Conservation (phyloP, 2,888 invertebrate species). For the Chironomus tentans region DNA sequence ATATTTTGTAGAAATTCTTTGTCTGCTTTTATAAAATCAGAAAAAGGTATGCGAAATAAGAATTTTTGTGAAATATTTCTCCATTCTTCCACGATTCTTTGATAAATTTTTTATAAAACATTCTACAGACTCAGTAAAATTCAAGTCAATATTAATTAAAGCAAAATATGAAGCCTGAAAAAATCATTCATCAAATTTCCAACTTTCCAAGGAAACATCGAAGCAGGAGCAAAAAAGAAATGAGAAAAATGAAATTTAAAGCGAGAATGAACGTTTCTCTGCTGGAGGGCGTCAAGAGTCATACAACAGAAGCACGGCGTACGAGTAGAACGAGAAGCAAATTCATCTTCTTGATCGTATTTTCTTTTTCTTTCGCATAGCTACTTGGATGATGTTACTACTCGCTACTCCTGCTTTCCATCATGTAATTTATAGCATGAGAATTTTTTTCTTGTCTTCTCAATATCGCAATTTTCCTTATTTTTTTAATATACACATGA, state of each 20-base stretch:
- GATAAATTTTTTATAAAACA: no score
- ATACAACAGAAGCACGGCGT: neutral
- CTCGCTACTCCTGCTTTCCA: neutral
- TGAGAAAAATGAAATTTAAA: neutral
- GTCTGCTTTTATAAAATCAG: no score
- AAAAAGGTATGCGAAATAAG: no score
- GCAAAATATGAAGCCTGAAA: neutral
- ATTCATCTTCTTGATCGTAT: conserved; percentile 17
- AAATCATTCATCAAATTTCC: neutral
- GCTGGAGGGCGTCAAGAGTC: conserved; percentile 14
- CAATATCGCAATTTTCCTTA: conserved; percentile 5
- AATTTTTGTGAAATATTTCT: no score
- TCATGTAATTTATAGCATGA: conserved; percentile 25
- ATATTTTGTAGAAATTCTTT: no score
- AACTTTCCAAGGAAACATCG: neutral
- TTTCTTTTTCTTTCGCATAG: neutral
- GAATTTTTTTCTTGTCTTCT: conserved; percentile 5
- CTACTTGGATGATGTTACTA: neutral
- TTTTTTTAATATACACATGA: neutral
- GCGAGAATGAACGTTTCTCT: neutral
- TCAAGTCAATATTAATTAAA: no score
- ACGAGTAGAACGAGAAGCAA: neutral
- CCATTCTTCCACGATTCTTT: no score
- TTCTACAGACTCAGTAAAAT: no score
- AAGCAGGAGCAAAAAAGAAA: neutral